A percentile compares a stretch with the other conserved stretches of the same genome.
Evolutionary conservation across 1,140 invertebrate species (phyloP).

Genomic region (Tetranychus urticae): DNA sequence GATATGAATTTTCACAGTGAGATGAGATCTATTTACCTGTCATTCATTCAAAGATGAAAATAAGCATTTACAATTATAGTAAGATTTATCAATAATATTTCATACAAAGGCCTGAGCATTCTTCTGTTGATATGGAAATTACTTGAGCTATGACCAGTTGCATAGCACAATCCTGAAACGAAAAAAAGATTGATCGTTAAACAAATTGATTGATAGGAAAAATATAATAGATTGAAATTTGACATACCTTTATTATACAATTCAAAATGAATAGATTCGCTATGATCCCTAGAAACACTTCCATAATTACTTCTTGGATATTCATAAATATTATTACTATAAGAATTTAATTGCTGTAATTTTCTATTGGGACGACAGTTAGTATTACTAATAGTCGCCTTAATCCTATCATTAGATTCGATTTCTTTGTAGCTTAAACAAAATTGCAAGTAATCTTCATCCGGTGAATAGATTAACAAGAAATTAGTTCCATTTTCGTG

Average conservation of each 20-base stretch:
- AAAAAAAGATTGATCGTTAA: not conserved
- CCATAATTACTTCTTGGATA: not conserved
- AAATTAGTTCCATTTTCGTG: constrained; percentile 40
- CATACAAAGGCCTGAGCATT: not conserved
- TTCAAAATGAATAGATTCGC: not conserved
- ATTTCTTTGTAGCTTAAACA: constrained; percentile 3
- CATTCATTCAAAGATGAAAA: too few species aligned
- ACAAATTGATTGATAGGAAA: not conserved
- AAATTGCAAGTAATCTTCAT: constrained; percentile 4
- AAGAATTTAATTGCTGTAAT: not conserved
- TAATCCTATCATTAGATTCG: not conserved
- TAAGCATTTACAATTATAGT: too few species aligned
- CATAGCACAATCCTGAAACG: not conserved
- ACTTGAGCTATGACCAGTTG: not conserved
- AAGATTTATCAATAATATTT: not conserved
- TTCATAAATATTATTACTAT: not conserved
- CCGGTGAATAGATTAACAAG: constrained; percentile 30
- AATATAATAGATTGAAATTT: not conserved
- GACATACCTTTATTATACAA: not conserved
- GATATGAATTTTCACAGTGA: too few species aligned
- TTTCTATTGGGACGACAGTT: constrained; percentile 1
- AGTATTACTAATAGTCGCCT: constrained; percentile 2
- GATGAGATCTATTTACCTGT: too few species aligned
- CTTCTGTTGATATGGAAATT: not conserved
- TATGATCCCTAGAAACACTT: not conserved